phyloP scores from a whole-genome alignment of 2,888 invertebrate genomes.

The Muscina levida region DNA sequence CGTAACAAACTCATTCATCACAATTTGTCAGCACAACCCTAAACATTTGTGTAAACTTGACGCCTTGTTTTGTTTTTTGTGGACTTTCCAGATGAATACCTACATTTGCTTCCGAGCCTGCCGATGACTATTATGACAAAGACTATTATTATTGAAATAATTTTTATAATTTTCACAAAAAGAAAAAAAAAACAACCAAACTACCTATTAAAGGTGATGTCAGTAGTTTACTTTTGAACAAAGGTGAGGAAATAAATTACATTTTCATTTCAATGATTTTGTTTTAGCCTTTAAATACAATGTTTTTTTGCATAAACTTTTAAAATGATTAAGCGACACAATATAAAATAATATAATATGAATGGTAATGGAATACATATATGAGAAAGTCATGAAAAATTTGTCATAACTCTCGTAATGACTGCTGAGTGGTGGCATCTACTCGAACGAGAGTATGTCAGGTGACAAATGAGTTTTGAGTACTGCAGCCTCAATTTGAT shows the following conservation, averaged over 20 bases:
- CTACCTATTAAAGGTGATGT: neutral
- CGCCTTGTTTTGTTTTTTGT: neutral
- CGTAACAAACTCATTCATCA: conserved; percentile 48
- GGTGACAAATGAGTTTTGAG: too few species aligned
- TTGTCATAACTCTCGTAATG: too few species aligned
- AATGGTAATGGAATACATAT: neutral
- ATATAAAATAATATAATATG: neutral
- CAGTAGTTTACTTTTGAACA: neutral
- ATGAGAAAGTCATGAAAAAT: too few species aligned
- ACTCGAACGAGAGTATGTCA: too few species aligned
- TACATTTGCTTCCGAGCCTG: neutral
- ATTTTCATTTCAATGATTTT: conserved; percentile 51
- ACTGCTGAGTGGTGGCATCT: too few species aligned
- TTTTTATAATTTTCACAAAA: neutral
- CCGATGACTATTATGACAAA: neutral
- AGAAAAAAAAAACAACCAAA: neutral
- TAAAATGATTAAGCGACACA: too few species aligned
- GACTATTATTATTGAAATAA: neutral
- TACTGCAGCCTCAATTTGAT: neutral
- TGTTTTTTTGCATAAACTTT: neutral
- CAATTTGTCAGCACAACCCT: conserved; percentile 39
- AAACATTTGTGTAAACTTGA: conserved; percentile 31
- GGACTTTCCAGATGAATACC: neutral
- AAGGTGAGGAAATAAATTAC: conserved; percentile 52
- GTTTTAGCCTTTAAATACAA: neutral